Evolutionary conservation across 2,797 vertebrate species (phyloP).

Genomic region (Neoniphon sammara): DNA sequence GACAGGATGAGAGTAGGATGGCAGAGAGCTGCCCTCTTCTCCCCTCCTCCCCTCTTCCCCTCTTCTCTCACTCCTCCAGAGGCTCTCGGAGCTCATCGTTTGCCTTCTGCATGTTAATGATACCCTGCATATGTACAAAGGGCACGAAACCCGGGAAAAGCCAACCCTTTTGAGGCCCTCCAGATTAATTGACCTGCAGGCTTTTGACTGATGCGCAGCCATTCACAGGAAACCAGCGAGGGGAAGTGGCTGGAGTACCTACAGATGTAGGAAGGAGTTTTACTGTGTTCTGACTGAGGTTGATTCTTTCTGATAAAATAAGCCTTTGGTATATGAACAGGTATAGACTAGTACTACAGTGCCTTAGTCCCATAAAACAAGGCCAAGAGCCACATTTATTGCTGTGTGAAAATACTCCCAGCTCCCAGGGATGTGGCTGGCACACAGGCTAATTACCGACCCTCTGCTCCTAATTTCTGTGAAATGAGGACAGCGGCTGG

Average conservation of each 20-base stretch:
- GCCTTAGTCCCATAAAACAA: slow-evolving; percentile 48
- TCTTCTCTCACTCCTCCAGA: slow-evolving; percentile 40
- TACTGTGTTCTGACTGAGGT: background rate
- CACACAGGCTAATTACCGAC: slow-evolving; percentile 64
- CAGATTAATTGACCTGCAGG: slow-evolving; percentile 57
- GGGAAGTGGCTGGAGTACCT: background rate
- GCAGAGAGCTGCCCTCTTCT: slow-evolving; percentile 48
- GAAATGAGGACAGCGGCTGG: slow-evolving; percentile 63
- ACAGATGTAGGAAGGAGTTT: slow-evolving; percentile 18
- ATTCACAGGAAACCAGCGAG: slow-evolving; percentile 40
- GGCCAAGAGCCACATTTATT: slow-evolving; percentile 51
- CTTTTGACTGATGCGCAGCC: slow-evolving; percentile 27
- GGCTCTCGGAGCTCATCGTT: slow-evolving; percentile 61
- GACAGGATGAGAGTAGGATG: slow-evolving; percentile 62
- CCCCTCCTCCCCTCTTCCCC: slow-evolving; percentile 49
- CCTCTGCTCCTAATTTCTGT: slow-evolving; percentile 70
- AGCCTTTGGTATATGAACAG: slow-evolving; percentile 1
- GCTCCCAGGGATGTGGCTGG: slow-evolving; percentile 50
- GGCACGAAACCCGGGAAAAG: slow-evolving; percentile 32
- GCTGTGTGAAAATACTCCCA: slow-evolving; percentile 45
- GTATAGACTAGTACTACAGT: slow-evolving; percentile 18
- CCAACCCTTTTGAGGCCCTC: slow-evolving; percentile 45
- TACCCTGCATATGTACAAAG: slow-evolving; percentile 63
- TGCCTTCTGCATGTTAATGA: slow-evolving; percentile 71
- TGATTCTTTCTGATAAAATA: slow-evolving; percentile 24